Base-by-base conservation (phyloP, 2,113 vertebrate species). In the Aptenodytes forsteri region DNA sequence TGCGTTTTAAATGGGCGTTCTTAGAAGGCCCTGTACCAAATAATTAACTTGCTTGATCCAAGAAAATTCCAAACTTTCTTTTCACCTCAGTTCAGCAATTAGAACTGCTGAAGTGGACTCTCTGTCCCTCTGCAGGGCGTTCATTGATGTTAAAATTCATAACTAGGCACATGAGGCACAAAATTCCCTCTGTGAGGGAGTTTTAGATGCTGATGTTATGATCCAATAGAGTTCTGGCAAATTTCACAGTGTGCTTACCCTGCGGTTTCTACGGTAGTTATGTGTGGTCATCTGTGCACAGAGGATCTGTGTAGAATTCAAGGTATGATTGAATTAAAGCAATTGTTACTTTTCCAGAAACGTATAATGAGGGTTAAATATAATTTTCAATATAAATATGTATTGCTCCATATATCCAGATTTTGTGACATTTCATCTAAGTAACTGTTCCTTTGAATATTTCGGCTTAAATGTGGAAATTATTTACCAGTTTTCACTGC, bases 301-400 rank as follows among this genome's bases (percentile, higher is more conserved):
- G 34, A 65, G 25, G 54, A 82, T 83, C 64, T 92, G 42, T 85
- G 58, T 58, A 52, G 71, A 96, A 79, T 65, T 76, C 67, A 92
- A 98, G 97, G 97, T 98, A 97, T 98, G 97, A 98, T 98, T 98
- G 98, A 98, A 67, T 93, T 92, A 87, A 89, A 97, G 83, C 96
- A 96, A 56, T 54, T 59, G 26, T 92, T 61, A 95, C 89, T 97
- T 96, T 83, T 84, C 65, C 59, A 84, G 66, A 93, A 56, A 85
- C 50, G 66, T 97, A 97, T 98, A 98, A 98, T 97, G 97, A 98
- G 97, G 97, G 96, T 97, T 90, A 98, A 98, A 98, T 98, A 97
- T 10, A 93, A 81, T 93, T 89, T 86, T 85, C 15, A 40, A n/a
- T 88, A 46, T 81, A 75, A 83, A 81, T 67, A 44, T 47, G 3